Percentiles rank a stretch among this genome's conserved stretches.
These are phyloP conservation scores for Poecilus cupreus DNA, from an alignment of 2,888 invertebrate species.

Conservation along the genomic window DNA sequence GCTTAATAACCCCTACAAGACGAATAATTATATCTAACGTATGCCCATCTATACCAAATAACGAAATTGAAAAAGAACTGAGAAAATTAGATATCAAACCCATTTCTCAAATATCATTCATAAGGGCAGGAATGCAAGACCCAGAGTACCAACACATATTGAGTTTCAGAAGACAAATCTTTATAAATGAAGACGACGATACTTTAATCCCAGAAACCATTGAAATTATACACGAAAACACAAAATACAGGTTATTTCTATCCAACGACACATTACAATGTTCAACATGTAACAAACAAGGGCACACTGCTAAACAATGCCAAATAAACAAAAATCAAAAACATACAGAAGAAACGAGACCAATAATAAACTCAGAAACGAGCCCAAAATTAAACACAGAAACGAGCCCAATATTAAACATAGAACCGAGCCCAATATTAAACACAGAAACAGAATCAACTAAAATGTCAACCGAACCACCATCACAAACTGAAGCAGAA, in stretches of 20 bases:
- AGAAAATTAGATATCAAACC: not conserved
- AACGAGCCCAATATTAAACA: not conserved
- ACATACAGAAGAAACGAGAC: not conserved
- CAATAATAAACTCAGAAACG: not conserved
- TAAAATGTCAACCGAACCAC: too few species aligned
- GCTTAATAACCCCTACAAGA: constrained; percentile 1
- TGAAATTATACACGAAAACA: not conserved
- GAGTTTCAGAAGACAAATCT: not conserved
- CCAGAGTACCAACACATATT: not conserved
- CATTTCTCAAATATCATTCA: not conserved
- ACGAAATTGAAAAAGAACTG: not conserved
- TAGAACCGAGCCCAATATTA: not conserved
- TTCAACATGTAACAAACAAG: not conserved
- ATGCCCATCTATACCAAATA: constrained; percentile 19
- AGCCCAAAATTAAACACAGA: not conserved
- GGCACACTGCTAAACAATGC: not conserved
- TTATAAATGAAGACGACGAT: not conserved
- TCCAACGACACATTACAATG: not conserved
- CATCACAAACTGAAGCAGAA: too few species aligned
- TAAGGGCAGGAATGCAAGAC: not conserved
- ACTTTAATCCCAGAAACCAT: not conserved
- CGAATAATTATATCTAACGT: constrained; percentile 51
- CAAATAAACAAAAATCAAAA: not conserved
- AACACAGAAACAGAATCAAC: too few species aligned
- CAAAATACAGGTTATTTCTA: not conserved